These are phyloP conservation scores for Glaucomys volans DNA, from an alignment of 2,113 vertebrate genomes.

Conservation along the genomic window DNA sequence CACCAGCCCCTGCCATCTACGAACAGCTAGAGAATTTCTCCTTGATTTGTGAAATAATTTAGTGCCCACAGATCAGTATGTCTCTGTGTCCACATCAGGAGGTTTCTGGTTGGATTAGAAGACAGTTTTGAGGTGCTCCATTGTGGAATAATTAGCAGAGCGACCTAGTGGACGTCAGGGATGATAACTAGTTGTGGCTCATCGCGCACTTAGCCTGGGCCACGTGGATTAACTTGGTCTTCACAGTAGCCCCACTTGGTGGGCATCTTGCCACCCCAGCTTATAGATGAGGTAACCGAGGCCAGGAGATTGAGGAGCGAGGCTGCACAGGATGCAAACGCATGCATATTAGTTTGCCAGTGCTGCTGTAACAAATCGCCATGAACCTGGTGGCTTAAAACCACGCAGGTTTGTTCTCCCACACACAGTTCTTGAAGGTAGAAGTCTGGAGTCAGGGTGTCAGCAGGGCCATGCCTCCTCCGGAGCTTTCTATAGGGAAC, in stretches of 20 bases:
- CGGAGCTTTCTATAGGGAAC: too few relatives aligned
- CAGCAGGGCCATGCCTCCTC: background rate
- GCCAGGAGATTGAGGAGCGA: background rate
- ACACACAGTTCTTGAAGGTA: background rate
- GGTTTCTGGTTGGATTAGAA: background rate
- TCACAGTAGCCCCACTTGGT: background rate
- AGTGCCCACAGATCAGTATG: background rate
- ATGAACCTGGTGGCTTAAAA: background rate
- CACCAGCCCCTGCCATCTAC: background rate
- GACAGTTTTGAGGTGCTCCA: background rate
- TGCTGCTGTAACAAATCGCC: background rate
- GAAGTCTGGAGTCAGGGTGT: background rate
- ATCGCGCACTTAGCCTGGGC: background rate
- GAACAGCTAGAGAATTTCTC: background rate
- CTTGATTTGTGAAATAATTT: background rate
- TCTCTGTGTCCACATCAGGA: background rate
- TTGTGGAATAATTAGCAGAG: background rate
- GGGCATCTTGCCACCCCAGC: background rate
- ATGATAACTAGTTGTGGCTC: background rate
- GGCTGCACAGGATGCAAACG: background rate
- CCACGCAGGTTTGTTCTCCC: background rate
- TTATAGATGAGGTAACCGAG: background rate
- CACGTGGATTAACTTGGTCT: background rate
- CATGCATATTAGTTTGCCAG: background rate
- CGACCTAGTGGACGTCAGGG: background rate